Conservation (phyloP, 2,888 invertebrate species). For the Ametastegia equiseti region DNA sequence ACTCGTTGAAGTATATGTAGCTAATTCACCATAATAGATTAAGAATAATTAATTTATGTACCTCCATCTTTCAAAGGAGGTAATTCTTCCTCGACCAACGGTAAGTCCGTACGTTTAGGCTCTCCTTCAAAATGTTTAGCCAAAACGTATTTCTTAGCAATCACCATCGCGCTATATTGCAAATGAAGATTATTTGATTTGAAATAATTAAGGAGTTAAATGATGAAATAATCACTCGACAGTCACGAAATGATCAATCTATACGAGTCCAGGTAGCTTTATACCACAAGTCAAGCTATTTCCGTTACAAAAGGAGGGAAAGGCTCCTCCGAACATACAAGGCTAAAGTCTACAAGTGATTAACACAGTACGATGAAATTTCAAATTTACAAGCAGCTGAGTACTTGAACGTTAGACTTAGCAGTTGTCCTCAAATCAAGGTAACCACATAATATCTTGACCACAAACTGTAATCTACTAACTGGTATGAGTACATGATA, state of each 20-base stretch:
- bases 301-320: neutral
- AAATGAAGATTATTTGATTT: neutral
- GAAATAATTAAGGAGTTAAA: neutral
- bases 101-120: slow-evolving; percentile 82
- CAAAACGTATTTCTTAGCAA: slow-evolving; percentile 82
- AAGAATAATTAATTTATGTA: slow-evolving; percentile 65
- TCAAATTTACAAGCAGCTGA: neutral
- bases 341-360: neutral
- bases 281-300: neutral
- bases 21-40: neutral
- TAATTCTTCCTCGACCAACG: slow-evolving; percentile 83
- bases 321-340: neutral
- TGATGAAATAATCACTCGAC: neutral
- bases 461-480: neutral
- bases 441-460: neutral
- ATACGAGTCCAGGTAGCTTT: neutral
- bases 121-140: slow-evolving; percentile 82
- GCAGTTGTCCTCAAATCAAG: slow-evolving; percentile 2
- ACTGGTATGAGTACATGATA: neutral
- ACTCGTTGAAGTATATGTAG: neutral
- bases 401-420: slow-evolving; percentile 11
- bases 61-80: slow-evolving; percentile 83
- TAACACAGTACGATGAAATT: neutral
- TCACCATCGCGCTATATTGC: slow-evolving; percentile 74
- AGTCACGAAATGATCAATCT: neutral